phyloP scores from a whole-genome alignment of 2,888 invertebrate species.

The Eristalinus sepulchralis region DNA sequence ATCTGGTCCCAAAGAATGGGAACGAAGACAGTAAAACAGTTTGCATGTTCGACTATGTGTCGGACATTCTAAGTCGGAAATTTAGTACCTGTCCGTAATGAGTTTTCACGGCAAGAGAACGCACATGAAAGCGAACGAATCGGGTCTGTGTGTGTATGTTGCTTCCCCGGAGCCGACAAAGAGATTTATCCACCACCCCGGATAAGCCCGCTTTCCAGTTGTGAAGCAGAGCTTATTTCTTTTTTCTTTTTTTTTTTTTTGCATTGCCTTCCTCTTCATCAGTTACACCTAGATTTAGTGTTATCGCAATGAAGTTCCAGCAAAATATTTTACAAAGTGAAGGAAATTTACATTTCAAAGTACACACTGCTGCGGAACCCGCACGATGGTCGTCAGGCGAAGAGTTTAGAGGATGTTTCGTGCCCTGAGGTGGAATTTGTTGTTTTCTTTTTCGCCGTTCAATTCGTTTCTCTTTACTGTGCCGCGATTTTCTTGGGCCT shows the following conservation, averaged over 20 bases:
- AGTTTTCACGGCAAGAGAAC: slow-evolving; percentile 38
- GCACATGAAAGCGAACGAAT: slow-evolving; percentile 22
- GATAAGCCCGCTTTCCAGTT: neutral
- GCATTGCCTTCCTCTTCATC: neutral
- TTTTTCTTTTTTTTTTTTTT: neutral
- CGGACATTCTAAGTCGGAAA: slow-evolving; percentile 67
- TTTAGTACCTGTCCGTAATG: slow-evolving; percentile 68
- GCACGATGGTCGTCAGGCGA: neutral
- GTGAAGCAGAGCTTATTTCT: neutral
- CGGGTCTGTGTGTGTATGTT: slow-evolving; percentile 41
- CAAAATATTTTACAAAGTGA: slow-evolving; percentile 56
- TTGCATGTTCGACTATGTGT: slow-evolving; percentile 66
- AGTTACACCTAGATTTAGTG: slow-evolving; percentile 43
- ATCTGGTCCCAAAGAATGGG: slow-evolving; percentile 54
- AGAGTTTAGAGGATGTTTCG: slow-evolving; percentile 1
- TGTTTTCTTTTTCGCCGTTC: slow-evolving; percentile 16
- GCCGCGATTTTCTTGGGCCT: neutral
- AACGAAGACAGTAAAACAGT: slow-evolving; percentile 43
- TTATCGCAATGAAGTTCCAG: slow-evolving; percentile 55
- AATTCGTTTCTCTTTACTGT: neutral
- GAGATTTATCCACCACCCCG: slow-evolving; percentile 39
- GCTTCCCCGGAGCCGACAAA: slow-evolving; percentile 45
- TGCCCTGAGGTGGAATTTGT: slow-evolving; percentile 10
- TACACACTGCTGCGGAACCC: slow-evolving; percentile 22
- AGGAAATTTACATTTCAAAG: slow-evolving; percentile 68